These are phyloP conservation scores for Aspidoscelis tigris DNA, from an alignment of 2,113 vertebrate species.

Conservation along the genomic window DNA sequence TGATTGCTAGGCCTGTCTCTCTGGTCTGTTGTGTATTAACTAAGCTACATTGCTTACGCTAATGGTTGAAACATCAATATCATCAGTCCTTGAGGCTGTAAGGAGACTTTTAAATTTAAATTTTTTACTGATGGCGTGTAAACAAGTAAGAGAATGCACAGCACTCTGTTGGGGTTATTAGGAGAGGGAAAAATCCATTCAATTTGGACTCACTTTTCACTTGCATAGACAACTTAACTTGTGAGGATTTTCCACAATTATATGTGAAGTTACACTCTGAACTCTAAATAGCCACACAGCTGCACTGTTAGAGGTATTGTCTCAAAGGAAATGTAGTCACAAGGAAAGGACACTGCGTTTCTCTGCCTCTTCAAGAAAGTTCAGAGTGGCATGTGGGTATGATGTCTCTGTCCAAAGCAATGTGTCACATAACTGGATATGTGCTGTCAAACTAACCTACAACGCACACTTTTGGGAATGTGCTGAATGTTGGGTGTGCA, in stretches of 20 bases:
- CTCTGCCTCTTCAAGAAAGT: slow-evolving; percentile 57
- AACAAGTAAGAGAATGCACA: background rate
- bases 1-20: slow-evolving; percentile 74
- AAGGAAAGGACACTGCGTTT: slow-evolving; percentile 52
- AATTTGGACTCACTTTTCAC: background rate
- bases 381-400: slow-evolving; percentile 54
- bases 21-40: slow-evolving; percentile 65
- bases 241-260: slow-evolving; percentile 32
- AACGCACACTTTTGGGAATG: slow-evolving; percentile 57
- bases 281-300: slow-evolving; percentile 18
- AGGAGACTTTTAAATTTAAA: slow-evolving; percentile 59
- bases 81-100: slow-evolving; percentile 67
- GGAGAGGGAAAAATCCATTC: slow-evolving; percentile 11
- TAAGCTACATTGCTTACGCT: slow-evolving; percentile 44
- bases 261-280: slow-evolving; percentile 30
- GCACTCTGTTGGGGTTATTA: background rate
- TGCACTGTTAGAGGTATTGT: slow-evolving; percentile 36
- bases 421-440: slow-evolving; percentile 51
- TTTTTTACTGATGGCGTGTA: slow-evolving; percentile 31
- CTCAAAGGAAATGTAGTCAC: slow-evolving; percentile 53
- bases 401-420: slow-evolving; percentile 54
- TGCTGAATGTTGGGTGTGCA: slow-evolving; percentile 56
- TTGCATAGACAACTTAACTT: slow-evolving; percentile 53
- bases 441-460: slow-evolving; percentile 37
- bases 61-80: slow-evolving; percentile 44